phyloP scores from a whole-genome alignment of 2,113 vertebrate species.

The Tragulus kanchil region DNA sequence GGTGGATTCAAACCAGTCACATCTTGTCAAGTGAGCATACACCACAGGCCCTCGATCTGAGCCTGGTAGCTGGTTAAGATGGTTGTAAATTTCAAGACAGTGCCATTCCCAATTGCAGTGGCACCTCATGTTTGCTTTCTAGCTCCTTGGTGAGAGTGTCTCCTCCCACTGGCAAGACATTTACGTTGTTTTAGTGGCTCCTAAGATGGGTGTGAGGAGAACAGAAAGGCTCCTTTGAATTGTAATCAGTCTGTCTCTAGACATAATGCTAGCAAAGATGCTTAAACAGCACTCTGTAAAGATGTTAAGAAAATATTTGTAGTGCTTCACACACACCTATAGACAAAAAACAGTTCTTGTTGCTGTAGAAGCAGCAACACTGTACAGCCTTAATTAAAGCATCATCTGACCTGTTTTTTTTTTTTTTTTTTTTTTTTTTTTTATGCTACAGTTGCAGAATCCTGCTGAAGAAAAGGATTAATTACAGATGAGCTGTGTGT shows the following conservation, averaged over 20 bases:
- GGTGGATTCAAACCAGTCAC: slow-evolving; percentile 15
- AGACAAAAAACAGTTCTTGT: slow-evolving; percentile 86
- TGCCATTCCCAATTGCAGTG: slow-evolving; percentile 57
- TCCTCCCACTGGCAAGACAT: slow-evolving; percentile 77
- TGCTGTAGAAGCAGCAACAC: slow-evolving; percentile 84
- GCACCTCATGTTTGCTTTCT: slow-evolving; percentile 71
- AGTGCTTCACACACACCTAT: slow-evolving; percentile 84
- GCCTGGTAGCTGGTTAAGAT: slow-evolving; percentile 26
- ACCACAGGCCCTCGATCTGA: slow-evolving; percentile 13
- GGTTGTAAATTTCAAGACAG: slow-evolving; percentile 69
- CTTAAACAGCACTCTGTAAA: slow-evolving; percentile 86
- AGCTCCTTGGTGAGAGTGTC: slow-evolving; percentile 73
- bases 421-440: slow-evolving; percentile 77
- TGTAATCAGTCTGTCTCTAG: slow-evolving; percentile 84
- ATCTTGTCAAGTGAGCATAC: slow-evolving; percentile 44
- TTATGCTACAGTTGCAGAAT: slow-evolving; percentile 84
- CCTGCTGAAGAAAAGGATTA: slow-evolving; percentile 83
- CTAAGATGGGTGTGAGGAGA: slow-evolving; percentile 73
- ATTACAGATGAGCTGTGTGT: slow-evolving; percentile 85
- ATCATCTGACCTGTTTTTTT: slow-evolving; percentile 84
- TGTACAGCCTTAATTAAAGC: slow-evolving; percentile 85
- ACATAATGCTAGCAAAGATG: slow-evolving; percentile 83
- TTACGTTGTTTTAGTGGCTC: slow-evolving; percentile 80
- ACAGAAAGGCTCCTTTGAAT: slow-evolving; percentile 81
- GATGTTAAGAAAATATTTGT: slow-evolving; percentile 88